These are phyloP conservation scores for Alsophila aescularia DNA, from an alignment of 2,888 invertebrate species.

Conservation along the genomic window DNA sequence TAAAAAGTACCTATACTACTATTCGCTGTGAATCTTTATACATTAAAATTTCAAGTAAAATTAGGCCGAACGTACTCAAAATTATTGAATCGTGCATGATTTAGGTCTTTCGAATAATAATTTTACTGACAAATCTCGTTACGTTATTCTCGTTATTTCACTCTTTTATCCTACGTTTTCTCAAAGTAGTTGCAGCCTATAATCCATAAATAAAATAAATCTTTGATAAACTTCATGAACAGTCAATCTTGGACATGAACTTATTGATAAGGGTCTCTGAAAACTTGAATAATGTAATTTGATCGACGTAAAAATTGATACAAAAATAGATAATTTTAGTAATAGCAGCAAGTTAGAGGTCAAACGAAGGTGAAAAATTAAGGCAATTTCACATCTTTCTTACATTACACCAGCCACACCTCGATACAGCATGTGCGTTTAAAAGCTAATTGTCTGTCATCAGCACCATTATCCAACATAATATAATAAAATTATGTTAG, in stretches of 20 bases:
- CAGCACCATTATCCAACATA: neutral
- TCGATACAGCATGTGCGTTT: neutral
- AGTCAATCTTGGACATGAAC: slow-evolving; percentile 16
- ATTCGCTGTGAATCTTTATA: too few relatives aligned
- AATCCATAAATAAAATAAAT: slow-evolving; percentile 29
- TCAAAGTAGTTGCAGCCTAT: neutral
- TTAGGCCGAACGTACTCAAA: too few relatives aligned
- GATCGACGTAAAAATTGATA: neutral
- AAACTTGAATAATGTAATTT: slow-evolving; percentile 13
- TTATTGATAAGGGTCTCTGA: slow-evolving; percentile 14
- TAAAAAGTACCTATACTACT: too few relatives aligned
- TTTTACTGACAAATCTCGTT: too few relatives aligned
- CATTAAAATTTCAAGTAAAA: too few relatives aligned
- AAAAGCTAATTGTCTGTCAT: slow-evolving; percentile 2
- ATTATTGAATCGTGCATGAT: too few relatives aligned
- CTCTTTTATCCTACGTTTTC: neutral
- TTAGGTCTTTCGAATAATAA: too few relatives aligned
- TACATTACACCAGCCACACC: too few relatives aligned
- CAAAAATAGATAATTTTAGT: neutral
- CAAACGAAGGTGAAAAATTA: too few relatives aligned
- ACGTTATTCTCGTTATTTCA: too few relatives aligned
- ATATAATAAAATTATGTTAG: neutral
- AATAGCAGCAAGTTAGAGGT: too few relatives aligned
- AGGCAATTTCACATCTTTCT: too few relatives aligned
- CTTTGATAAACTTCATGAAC: slow-evolving; percentile 6